Percentiles rank a stretch among this genome's conserved stretches.
These are phyloP conservation scores for Ophiodon elongatus DNA, from an alignment of 2,113 vertebrate species.

Conservation along the genomic window DNA sequence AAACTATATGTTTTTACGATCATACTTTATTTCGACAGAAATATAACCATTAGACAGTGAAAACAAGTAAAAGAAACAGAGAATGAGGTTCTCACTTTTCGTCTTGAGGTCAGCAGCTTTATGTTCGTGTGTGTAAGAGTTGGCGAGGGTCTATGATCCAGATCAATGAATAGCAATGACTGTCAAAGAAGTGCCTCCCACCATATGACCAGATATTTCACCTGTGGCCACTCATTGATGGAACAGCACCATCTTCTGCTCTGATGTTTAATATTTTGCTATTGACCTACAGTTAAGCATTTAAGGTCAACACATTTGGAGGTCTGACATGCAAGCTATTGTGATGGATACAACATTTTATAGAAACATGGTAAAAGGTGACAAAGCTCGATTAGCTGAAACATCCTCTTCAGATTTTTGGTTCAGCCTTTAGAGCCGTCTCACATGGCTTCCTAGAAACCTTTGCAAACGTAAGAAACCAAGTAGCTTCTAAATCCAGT, in stretches of 20 bases:
- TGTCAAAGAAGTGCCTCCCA: neutral
- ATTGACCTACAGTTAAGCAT: neutral
- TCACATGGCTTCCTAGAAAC: slow-evolving; percentile 22
- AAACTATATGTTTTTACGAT: slow-evolving; percentile 31
- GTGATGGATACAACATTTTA: neutral
- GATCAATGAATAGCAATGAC: slow-evolving; percentile 10
- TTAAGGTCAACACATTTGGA: neutral
- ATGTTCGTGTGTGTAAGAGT: neutral
- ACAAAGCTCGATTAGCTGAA: slow-evolving; percentile 3
- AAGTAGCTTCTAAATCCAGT: slow-evolving; percentile 43
- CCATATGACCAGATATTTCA: neutral
- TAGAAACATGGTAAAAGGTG: neutral
- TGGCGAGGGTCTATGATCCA: neutral
- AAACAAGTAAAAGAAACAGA: slow-evolving; percentile 32
- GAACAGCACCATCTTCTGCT: neutral
- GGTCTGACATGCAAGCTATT: neutral
- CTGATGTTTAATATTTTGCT: neutral
- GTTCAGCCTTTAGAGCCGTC: slow-evolving; percentile 37
- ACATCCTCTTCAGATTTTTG: slow-evolving; percentile 1
- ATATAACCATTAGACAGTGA: slow-evolving; percentile 33
- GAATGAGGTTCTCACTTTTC: slow-evolving; percentile 19
- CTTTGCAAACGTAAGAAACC: slow-evolving; percentile 12
- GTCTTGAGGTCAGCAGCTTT: slow-evolving; percentile 38
- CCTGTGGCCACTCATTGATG: neutral
- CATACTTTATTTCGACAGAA: slow-evolving; percentile 66